Conservation (phyloP, 2,113 vertebrate species). For the Leucoraja erinaceus region DNA sequence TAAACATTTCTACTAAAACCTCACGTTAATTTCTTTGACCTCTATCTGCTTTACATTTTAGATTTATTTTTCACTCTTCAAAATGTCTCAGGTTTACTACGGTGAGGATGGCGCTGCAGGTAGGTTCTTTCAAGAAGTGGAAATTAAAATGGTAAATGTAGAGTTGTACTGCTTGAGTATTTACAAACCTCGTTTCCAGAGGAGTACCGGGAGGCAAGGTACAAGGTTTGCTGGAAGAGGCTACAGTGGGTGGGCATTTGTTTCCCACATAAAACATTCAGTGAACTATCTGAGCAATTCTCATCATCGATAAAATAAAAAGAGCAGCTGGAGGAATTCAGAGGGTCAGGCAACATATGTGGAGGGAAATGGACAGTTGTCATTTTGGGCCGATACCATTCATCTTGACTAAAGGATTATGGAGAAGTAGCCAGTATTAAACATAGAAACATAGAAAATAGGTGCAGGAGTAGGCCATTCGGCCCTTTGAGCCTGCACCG, state of each 20-base stretch:
- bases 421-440: too few species aligned
- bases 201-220: neutral
- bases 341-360: too few species aligned
- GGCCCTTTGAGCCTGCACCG: too few species aligned
- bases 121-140: neutral
- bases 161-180: neutral
- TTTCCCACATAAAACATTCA: neutral
- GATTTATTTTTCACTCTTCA: neutral
- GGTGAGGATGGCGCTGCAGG: neutral
- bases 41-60: neutral
- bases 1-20: neutral
- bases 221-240: neutral
- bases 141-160: neutral
- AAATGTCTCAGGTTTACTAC: neutral
- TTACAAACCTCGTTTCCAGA: neutral
- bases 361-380: too few species aligned
- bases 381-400: too few species aligned
- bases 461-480: too few species aligned
- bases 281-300: neutral
- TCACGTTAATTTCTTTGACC: neutral
- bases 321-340: too few species aligned
- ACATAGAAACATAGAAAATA: too few species aligned
- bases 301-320: neutral
- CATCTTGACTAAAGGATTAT: too few species aligned
- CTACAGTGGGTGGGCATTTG: slow-evolving; percentile 30